phyloP scores from a whole-genome alignment of 2,113 vertebrate genomes.

The Melospiza georgiana region DNA sequence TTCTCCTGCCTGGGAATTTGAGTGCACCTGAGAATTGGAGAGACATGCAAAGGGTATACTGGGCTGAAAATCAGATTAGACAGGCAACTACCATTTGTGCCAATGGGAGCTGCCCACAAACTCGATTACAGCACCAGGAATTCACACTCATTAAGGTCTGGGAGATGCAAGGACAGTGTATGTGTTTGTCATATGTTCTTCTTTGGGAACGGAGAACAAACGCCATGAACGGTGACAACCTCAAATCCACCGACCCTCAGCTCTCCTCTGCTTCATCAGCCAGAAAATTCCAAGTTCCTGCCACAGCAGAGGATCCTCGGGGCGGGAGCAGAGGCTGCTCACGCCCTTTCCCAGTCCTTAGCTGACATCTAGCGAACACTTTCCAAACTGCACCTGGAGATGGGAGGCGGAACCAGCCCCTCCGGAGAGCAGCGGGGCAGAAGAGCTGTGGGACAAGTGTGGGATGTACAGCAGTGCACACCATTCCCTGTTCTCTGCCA shows the following conservation, averaged over 20 bases:
- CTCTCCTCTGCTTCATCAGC: neutral
- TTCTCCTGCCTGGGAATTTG: neutral
- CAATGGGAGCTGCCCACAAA: neutral
- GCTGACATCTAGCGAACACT: constrained; percentile 61
- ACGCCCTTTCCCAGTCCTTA: neutral
- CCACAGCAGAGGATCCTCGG: neutral
- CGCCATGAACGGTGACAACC: neutral
- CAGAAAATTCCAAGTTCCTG: neutral
- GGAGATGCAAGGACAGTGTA: neutral
- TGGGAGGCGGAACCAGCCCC: neutral
- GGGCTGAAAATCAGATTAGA: neutral
- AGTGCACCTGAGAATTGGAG: neutral
- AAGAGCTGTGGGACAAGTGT: neutral
- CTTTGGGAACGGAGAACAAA: neutral
- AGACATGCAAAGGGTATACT: neutral
- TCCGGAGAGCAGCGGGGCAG: neutral
- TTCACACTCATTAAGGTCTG: neutral
- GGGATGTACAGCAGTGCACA: accelerated
- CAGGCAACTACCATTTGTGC: neutral
- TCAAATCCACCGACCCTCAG: neutral
- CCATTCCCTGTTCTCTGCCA: neutral
- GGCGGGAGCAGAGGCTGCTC: neutral
- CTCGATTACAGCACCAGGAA: neutral
- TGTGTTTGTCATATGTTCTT: neutral
- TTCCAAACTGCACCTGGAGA: constrained; percentile 17